Conservation (phyloP, 2,797 vertebrate species). For the Australoheros facetus region DNA sequence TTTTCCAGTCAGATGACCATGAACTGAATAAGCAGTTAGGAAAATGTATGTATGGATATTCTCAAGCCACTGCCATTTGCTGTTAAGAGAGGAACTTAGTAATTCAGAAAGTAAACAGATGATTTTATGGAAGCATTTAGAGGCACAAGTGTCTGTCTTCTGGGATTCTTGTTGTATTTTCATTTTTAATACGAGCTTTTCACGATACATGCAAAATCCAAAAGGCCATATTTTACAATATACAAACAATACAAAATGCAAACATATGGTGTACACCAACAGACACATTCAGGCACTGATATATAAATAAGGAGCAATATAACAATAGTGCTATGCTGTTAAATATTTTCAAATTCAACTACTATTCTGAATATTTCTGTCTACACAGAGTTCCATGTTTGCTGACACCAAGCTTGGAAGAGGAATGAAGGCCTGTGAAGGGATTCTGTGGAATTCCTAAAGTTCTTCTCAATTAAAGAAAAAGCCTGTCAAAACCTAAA, state of each 20-base stretch:
- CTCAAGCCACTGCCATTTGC: background rate
- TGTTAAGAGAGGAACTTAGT: background rate
- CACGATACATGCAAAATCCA: background rate
- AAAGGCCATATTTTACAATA: background rate
- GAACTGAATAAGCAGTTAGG: background rate
- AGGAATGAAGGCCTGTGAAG: background rate
- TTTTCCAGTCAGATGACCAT: background rate
- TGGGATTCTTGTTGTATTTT: background rate
- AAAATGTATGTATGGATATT: background rate
- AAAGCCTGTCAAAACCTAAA: background rate
- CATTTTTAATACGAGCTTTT: background rate
- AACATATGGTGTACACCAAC: background rate
- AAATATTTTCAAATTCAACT: background rate
- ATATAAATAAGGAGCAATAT: background rate
- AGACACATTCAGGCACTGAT: background rate
- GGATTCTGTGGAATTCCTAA: background rate
- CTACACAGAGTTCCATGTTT: background rate
- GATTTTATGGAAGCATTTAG: no score
- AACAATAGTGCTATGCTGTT: background rate
- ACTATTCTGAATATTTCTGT: background rate
- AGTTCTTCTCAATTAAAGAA: background rate
- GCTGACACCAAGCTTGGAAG: background rate
- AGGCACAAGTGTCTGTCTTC: background rate
- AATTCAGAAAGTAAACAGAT: background rate
- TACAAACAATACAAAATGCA: background rate